phyloP scores from a whole-genome alignment of 2,113 vertebrate genomes.

The Hirundichthys speculiger region DNA sequence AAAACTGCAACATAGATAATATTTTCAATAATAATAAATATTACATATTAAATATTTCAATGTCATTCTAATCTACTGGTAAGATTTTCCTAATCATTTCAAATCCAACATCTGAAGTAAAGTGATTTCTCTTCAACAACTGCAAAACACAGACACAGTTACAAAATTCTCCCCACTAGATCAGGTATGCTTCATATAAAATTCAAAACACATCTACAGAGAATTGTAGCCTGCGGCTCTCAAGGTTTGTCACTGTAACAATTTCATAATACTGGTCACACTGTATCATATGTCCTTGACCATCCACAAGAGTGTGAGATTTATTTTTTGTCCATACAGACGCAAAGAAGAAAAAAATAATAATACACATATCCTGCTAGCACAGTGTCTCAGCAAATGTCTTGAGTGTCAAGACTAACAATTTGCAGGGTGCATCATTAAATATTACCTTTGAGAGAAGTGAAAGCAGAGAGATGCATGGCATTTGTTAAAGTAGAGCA shows the following conservation, averaged over 20 bases:
- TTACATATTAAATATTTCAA: neutral
- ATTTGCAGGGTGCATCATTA: constrained; percentile 71
- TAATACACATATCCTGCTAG: neutral
- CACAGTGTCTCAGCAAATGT: constrained; percentile 50
- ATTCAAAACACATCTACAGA: constrained; percentile 71
- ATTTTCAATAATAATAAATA: neutral
- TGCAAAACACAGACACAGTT: constrained; percentile 40
- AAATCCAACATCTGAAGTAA: neutral
- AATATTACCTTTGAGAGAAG: constrained; percentile 56
- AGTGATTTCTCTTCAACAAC: neutral
- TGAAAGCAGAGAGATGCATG: constrained; percentile 38
- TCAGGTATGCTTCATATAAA: constrained; percentile 71
- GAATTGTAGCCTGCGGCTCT: constrained; percentile 71
- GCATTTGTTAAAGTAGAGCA: constrained; percentile 43
- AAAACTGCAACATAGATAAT: no score
- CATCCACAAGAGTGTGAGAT: constrained; percentile 63
- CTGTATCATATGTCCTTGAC: constrained; percentile 72
- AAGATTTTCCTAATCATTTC: constrained; percentile 2
- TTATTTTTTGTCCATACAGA: constrained; percentile 59
- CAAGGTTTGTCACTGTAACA: constrained; percentile 75
- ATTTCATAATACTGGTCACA: constrained; percentile 74
- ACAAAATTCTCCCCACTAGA: constrained; percentile 15
- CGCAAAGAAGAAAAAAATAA: constrained; percentile 24
- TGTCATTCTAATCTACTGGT: neutral
- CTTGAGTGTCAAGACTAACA: constrained; percentile 75